phyloP scores from a whole-genome alignment of 2,113 vertebrate species.

The Micromys minutus region DNA sequence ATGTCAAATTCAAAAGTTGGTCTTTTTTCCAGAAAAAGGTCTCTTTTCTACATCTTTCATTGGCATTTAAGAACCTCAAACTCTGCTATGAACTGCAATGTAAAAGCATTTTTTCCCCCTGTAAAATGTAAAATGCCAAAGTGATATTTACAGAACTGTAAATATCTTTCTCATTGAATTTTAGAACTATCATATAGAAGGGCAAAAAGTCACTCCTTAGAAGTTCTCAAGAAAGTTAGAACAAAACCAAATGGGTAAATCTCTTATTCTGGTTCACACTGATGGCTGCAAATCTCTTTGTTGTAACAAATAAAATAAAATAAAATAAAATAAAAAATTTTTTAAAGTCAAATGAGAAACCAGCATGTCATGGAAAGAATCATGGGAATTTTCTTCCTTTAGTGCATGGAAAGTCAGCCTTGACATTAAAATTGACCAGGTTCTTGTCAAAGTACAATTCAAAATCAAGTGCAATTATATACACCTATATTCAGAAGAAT shows the following conservation, averaged over 20 bases:
- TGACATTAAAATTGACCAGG: constrained; percentile 11
- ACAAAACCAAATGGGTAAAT: constrained; percentile 36
- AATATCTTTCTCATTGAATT: constrained; percentile 72
- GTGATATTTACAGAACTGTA: constrained; percentile 74
- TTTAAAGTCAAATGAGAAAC: constrained; percentile 32
- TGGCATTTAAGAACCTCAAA: constrained; percentile 74
- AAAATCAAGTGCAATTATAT: background rate
- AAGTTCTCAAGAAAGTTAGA: constrained; percentile 46
- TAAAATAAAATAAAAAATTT: too few relatives aligned
- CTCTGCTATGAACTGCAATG: constrained; percentile 56
- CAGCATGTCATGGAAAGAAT: background rate
- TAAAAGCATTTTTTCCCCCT: constrained; percentile 65
- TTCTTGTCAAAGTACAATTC: background rate
- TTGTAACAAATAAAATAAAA: too few relatives aligned
- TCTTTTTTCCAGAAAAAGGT: constrained; percentile 53
- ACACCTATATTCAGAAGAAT: background rate
- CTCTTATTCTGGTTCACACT: background rate
- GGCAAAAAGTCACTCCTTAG: constrained; percentile 58
- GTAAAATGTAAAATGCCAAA: constrained; percentile 78
- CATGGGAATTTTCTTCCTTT: background rate
- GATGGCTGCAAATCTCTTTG: background rate
- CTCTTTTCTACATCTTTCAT: constrained; percentile 59
- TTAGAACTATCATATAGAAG: constrained; percentile 61
- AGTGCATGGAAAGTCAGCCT: background rate
- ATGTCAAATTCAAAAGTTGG: constrained; percentile 56